Conservation (phyloP, 2,888 invertebrate genomes). For the Luffia ferchaultella region DNA sequence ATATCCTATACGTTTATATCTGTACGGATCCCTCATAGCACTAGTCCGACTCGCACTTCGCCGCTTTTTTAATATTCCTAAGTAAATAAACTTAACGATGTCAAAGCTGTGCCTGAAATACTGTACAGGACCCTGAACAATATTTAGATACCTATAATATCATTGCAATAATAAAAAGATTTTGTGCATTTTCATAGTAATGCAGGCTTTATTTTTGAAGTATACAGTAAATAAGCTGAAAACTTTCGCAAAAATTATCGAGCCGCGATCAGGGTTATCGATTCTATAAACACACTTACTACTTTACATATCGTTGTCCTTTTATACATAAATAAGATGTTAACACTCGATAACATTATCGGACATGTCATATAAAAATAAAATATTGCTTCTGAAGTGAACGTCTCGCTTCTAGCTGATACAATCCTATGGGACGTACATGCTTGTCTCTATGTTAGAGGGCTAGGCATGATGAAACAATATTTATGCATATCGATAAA, state of each 20-base stretch:
- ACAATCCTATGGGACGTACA: background rate
- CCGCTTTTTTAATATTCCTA: too few relatives aligned
- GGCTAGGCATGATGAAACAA: background rate
- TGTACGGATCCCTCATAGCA: too few relatives aligned
- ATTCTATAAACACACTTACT: background rate
- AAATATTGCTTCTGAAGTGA: background rate
- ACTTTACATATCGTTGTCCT: background rate
- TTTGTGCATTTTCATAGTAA: background rate
- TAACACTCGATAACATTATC: background rate
- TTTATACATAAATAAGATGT: background rate
- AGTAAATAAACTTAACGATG: too few relatives aligned
- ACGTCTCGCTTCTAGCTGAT: background rate
- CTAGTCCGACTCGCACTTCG: too few relatives aligned
- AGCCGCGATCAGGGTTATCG: background rate
- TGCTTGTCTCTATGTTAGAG: background rate
- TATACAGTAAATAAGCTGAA: background rate
- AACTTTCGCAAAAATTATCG: background rate
- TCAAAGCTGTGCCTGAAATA: too few relatives aligned
- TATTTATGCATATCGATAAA: background rate
- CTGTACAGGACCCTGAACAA: too few relatives aligned
- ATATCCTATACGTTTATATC: too few relatives aligned
- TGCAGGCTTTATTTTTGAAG: background rate
- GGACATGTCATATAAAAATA: background rate
- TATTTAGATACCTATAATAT: too few relatives aligned
- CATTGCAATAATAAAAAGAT: background rate